Evolutionary conservation across 2,113 vertebrate genomes (phyloP), one percentile per base, ranked within the genome.

Genomic region (Colistium nudipinnis): DNA sequence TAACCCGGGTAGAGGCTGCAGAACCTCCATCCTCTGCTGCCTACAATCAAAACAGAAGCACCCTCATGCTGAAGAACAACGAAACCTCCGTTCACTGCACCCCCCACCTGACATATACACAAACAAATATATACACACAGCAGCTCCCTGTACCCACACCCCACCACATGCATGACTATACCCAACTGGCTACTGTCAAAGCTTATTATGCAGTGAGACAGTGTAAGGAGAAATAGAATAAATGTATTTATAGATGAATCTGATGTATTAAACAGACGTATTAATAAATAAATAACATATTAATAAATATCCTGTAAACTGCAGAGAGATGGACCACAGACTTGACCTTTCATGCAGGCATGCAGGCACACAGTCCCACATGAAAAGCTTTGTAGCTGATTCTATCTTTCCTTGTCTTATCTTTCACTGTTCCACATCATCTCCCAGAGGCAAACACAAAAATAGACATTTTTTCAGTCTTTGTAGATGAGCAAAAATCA

Each of bases 231-330:
- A 70, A 78, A 54, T 70, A 76, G 78, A 51, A 81, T 74, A 81
- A 76, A 78, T 81, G 69, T 89, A 90, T 90, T 89, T 87, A 89
- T 45, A 45, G 43, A 45, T 45, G 43, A 45, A 45, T 45, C 43
- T 20, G 43, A 45, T 22, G 43, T n/a, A n/a, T n/a, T n/a, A n/a
- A n/a, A n/a, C n/a, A n/a, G n/a, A n/a, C n/a, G n/a, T n/a, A n/a
- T n/a, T n/a, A n/a, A n/a, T 89, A 89, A 87, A 87, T 86, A 64
- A 82, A 88, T 87, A 74, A 83, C 59, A 64, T 90, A 89, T 89
- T 86, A 89, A 87, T 89, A 90, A 82, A 86, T 81, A 76, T 81
- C 65, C 52, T 86, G 57, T 54, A 80, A 78, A 80, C 64, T 81
- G 55, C 62, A 76, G 69, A 63, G 76, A 87, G 80, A 83, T 38